Base-by-base conservation (phyloP, 2,113 vertebrate species). In the Mionectes macconnelli region DNA sequence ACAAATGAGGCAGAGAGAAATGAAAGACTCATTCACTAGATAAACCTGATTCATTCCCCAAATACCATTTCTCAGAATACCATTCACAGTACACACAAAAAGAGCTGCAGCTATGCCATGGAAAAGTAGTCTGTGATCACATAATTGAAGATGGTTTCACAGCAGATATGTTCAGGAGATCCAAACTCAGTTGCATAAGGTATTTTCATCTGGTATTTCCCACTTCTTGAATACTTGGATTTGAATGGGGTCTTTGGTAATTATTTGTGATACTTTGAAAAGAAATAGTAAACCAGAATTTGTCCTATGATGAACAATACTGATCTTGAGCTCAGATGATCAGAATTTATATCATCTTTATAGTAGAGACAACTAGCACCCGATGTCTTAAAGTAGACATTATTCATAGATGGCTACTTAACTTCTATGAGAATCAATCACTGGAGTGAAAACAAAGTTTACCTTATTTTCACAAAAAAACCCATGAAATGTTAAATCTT, bases 1-100 rank as follows among this genome's bases (percentile, higher is more conserved):
- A 95, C 89, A 96, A 96, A 96, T 95, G 94, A 96, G 81, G 74
- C 84, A 95, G 81, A 87, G 87, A 95, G 87, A 94, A 96, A 95
- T 95, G 91, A 96, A 94, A 95, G 74, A 87, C 74, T 94, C 93
- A 89, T 96, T 93, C 95, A 84, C 81, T 84, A 84, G 62, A 93
- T 95, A 94, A 96, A 94, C 80, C 91, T 85, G 73, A 91, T 84
- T 93, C 91, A 85, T 87, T 95, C 87, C 74, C 62, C 79, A 92
- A 95, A 93, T 89, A 87, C 84, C 21, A 27, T 94, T 96, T 92
- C 86, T 95, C 76, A 92, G 89, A 82, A 55, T 40, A 82, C 30
- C 18, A 44, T 90, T 80, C 73, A 87, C 67, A 88, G 35, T 52
- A 25, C 56, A 68, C 57, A 91, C 66, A 73, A 69, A 89, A 93